Conservation (phyloP, 2,888 invertebrate species). For the Abrostola tripartita region DNA sequence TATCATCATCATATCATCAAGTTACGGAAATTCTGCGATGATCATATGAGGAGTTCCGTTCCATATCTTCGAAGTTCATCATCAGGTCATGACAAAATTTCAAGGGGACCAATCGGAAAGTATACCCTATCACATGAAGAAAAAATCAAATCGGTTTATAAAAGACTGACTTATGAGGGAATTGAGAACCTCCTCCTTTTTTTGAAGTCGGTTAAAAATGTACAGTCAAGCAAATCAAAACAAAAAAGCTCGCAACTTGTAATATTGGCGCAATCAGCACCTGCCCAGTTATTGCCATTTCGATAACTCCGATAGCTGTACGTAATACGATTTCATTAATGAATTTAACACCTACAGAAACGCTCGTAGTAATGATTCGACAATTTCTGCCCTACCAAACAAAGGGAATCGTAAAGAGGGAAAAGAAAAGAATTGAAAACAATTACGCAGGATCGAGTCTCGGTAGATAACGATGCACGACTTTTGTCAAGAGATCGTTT, state of each 20-base stretch:
- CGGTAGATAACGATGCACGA: conserved; percentile 73
- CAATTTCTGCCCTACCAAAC: conserved; percentile 57
- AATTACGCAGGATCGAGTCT: conserved; percentile 76
- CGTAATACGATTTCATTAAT: conserved; percentile 57
- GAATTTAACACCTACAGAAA: conserved; percentile 57
- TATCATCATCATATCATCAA: too few species aligned
- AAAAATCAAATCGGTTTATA: too few species aligned
- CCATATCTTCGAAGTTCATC: too few species aligned
- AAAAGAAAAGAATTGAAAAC: conserved; percentile 75
- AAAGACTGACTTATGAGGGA: too few species aligned
- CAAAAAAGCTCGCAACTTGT: conserved; percentile 21
- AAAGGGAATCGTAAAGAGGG: conserved; percentile 56
- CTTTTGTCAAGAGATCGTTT: conserved; percentile 69
- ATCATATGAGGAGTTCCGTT: too few species aligned
- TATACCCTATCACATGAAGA: too few species aligned
- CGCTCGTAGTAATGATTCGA: conserved; percentile 53
- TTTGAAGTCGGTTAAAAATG: too few species aligned
- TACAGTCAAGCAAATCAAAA: conserved; percentile 19
- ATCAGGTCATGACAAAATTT: too few species aligned
- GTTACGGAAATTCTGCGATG: too few species aligned
- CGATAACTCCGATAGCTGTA: conserved; percentile 49
- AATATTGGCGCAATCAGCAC: conserved; percentile 39
- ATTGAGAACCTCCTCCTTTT: too few species aligned
- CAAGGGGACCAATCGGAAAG: too few species aligned
- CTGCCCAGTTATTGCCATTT: conserved; percentile 47